Conservation (phyloP, 2,888 invertebrate species). For the Lissonota sp. region DNA sequence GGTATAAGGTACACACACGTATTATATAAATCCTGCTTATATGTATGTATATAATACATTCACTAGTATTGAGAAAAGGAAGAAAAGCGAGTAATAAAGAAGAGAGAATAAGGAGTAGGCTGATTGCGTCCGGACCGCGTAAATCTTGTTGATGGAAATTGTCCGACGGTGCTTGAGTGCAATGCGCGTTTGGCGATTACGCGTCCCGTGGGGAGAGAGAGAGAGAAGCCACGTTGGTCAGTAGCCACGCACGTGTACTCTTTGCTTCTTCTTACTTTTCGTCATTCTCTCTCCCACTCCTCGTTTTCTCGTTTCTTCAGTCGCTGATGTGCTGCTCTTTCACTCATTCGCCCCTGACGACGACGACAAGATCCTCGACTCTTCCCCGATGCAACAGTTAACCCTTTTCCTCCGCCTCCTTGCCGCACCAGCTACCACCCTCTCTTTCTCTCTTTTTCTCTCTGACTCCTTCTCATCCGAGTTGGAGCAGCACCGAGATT, state of each 20-base stretch:
- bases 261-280: slow-evolving; percentile 63
- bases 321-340: slow-evolving; percentile 21
- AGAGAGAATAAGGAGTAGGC: slow-evolving; percentile 65
- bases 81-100: slow-evolving; percentile 45
- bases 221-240: slow-evolving; percentile 73
- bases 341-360: slow-evolving; percentile 45
- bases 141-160: slow-evolving; percentile 82
- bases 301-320: slow-evolving; percentile 64
- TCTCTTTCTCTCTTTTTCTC: slow-evolving; percentile 12
- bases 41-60: too few relatives aligned
- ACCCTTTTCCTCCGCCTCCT: slow-evolving; percentile 64
- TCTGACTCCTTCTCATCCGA: slow-evolving; percentile 55
- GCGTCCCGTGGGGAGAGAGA: slow-evolving; percentile 71
- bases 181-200: slow-evolving; percentile 78
- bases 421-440: slow-evolving; percentile 41
- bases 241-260: slow-evolving; percentile 73
- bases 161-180: slow-evolving; percentile 77
- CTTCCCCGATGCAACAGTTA: not conserved
- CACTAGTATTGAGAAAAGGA: slow-evolving; percentile 21
- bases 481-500: slow-evolving; percentile 74
- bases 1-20: slow-evolving; percentile 40
- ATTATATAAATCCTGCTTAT: not conserved
- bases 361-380: slow-evolving; percentile 16
- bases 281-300: slow-evolving; percentile 63
- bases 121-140: slow-evolving; percentile 80